Percentiles rank a stretch among this genome's conserved stretches.
Evolutionary conservation across 2,797 vertebrate species (phyloP).

Genomic region (Pangasius macronema): DNA sequence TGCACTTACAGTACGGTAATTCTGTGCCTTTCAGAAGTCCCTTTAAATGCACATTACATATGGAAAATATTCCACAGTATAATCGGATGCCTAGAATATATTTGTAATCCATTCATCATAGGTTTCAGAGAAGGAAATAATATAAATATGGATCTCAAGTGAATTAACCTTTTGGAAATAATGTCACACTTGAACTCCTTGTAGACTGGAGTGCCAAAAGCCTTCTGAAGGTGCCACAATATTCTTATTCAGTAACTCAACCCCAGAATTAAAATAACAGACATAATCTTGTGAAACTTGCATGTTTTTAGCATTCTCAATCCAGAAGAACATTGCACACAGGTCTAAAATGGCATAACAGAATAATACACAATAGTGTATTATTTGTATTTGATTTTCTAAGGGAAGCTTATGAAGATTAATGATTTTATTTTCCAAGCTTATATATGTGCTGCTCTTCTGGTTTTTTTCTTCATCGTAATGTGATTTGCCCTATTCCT

Average conservation of each 20-base stretch:
- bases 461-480: slow-evolving; percentile 47
- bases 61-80: slow-evolving; percentile 24
- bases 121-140: slow-evolving; percentile 22
- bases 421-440: slow-evolving; percentile 62
- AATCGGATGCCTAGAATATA: slow-evolving; percentile 29
- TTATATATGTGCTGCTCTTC: slow-evolving; percentile 57
- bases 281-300: slow-evolving; percentile 22
- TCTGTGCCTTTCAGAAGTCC: background rate
- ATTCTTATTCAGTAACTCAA: slow-evolving; percentile 7
- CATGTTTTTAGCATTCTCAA: slow-evolving; percentile 24
- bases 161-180: slow-evolving; percentile 21
- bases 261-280: slow-evolving; percentile 21
- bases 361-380: slow-evolving; percentile 53
- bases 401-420: slow-evolving; percentile 61
- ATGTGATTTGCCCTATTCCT: slow-evolving; percentile 61
- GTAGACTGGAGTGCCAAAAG: background rate
- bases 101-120: slow-evolving; percentile 32
- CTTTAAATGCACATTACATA: background rate
- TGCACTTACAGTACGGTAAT: background rate
- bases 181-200: slow-evolving; percentile 4
- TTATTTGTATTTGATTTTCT: slow-evolving; percentile 62
- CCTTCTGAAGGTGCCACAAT: background rate
- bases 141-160: slow-evolving; percentile 6
- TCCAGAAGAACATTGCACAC: slow-evolving; percentile 32
- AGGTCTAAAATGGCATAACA: slow-evolving; percentile 47